A percentile compares a stretch with the other conserved stretches of the same genome.
These are phyloP conservation scores for Tinea semifulvella DNA, from an alignment of 2,888 invertebrate genomes.

Conservation along the genomic window DNA sequence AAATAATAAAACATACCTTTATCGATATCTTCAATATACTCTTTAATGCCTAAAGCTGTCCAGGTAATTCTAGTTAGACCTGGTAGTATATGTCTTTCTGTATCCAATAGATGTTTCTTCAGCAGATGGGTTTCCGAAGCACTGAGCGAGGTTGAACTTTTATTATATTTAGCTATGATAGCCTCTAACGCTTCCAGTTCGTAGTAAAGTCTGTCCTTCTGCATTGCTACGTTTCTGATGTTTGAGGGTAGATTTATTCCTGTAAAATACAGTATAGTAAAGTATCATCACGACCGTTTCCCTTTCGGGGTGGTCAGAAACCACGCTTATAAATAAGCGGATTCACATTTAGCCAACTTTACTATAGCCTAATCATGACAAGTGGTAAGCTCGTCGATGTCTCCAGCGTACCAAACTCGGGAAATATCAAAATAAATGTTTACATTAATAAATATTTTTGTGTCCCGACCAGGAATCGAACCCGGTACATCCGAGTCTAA, in stretches of 20 bases:
- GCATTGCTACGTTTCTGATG: constrained; percentile 66
- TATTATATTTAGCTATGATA: constrained; percentile 73
- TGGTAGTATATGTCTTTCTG: constrained; percentile 80
- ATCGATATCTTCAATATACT: constrained; percentile 68
- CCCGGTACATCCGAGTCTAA: too few species aligned
- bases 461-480: too few species aligned
- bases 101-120: constrained; percentile 72
- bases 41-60: constrained; percentile 83
- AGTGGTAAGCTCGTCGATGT: too few species aligned
- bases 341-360: too few species aligned
- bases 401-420: too few species aligned
- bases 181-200: constrained; percentile 70
- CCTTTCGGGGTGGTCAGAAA: too few species aligned
- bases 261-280: constrained; percentile 9
- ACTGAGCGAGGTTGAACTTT: constrained; percentile 70
- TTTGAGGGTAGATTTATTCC: constrained; percentile 53
- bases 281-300: too few species aligned
- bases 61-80: constrained; percentile 86
- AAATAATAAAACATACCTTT: constrained; percentile 50
- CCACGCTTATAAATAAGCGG: too few species aligned
- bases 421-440: too few species aligned
- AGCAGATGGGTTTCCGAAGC: constrained; percentile 77
- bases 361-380: too few species aligned
- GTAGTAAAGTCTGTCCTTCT: constrained; percentile 69
- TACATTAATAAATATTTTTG: too few species aligned